phyloP scores from a whole-genome alignment of 1,140 invertebrate species.

The Pseudoatta argentina region DNA sequence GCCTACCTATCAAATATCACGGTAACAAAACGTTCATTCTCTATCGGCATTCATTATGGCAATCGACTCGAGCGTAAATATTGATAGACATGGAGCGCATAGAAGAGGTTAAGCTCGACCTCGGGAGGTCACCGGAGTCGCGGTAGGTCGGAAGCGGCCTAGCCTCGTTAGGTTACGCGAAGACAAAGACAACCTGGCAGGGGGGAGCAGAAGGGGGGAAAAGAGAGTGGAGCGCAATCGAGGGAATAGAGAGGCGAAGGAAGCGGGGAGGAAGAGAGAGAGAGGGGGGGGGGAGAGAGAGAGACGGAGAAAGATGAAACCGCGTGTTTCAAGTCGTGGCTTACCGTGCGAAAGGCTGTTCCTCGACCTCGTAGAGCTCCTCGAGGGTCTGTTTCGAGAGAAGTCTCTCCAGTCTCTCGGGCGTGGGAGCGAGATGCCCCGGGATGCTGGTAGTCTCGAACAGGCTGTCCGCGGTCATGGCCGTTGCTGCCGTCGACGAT shows the following conservation, averaged over 20 bases:
- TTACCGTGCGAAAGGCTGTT: slow-evolving; percentile 87
- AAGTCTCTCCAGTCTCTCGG: slow-evolving; percentile 85
- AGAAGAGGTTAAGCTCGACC: slow-evolving; percentile 44
- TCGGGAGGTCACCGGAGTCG: slow-evolving; percentile 61
- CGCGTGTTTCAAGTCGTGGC: slow-evolving; percentile 55
- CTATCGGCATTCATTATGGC: neutral
- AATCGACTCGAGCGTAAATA: slow-evolving; percentile 23
- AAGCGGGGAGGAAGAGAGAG: neutral
- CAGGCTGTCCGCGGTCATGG: slow-evolving; percentile 84
- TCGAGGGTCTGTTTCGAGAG: slow-evolving; percentile 86
- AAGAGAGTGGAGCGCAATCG: neutral
- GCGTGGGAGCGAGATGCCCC: slow-evolving; percentile 86
- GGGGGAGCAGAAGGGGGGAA: neutral
- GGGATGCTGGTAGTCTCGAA: slow-evolving; percentile 85
- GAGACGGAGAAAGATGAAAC: neutral
- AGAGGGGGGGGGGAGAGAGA: neutral
- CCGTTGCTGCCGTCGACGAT: slow-evolving; percentile 53
- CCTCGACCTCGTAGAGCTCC: slow-evolving; percentile 86
- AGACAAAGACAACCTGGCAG: slow-evolving; percentile 50
- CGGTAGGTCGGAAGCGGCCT: slow-evolving; percentile 61
- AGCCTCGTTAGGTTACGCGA: slow-evolving; percentile 60
- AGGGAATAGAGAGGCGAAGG: neutral
- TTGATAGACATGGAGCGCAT: slow-evolving; percentile 32
- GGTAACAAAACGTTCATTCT: slow-evolving; percentile 23
- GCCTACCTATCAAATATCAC: neutral